phyloP scores from a whole-genome alignment of 2,797 vertebrate genomes.

The Discoglossus pictus region DNA sequence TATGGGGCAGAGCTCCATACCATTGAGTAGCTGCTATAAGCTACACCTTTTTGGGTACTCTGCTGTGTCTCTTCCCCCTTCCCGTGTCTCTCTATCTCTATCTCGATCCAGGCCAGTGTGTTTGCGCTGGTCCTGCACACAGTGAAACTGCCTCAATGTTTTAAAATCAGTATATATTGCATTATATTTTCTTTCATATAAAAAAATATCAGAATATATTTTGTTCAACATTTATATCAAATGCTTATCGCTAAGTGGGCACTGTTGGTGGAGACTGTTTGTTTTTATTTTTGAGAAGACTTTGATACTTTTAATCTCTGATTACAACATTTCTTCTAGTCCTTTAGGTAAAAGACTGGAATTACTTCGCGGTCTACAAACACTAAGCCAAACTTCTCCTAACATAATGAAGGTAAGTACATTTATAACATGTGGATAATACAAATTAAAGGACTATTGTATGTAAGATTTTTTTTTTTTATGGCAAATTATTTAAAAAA shows the following conservation, averaged over 20 bases:
- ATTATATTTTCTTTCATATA: neutral
- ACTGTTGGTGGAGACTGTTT: slow-evolving; percentile 3
- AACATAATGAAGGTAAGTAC: slow-evolving; percentile 68
- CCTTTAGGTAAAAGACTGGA: slow-evolving; percentile 48
- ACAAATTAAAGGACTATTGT: neutral
- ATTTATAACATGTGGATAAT: neutral
- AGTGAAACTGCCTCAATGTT: neutral
- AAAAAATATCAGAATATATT: no score
- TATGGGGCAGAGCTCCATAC: no score
- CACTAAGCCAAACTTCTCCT: slow-evolving; percentile 34
- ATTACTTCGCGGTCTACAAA: slow-evolving; percentile 55
- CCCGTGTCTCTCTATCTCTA: no score
- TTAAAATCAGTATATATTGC: neutral
- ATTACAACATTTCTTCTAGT: slow-evolving; percentile 57
- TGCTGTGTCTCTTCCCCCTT: no score
- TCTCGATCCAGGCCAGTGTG: no score
- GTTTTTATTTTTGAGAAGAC: slow-evolving; percentile 4
- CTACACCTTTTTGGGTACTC: no score
- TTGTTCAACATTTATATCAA: neutral
- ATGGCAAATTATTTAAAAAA: no score
- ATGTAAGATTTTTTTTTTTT: no score
- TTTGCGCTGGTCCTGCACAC: no score
- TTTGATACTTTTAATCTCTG: slow-evolving; percentile 20
- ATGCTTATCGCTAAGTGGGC: slow-evolving; percentile 5
- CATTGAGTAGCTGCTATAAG: no score